Percentiles rank a stretch among this genome's conserved stretches.
Evolutionary conservation across 2,797 vertebrate genomes (phyloP).

Genomic region (Rhinella marina): DNA sequence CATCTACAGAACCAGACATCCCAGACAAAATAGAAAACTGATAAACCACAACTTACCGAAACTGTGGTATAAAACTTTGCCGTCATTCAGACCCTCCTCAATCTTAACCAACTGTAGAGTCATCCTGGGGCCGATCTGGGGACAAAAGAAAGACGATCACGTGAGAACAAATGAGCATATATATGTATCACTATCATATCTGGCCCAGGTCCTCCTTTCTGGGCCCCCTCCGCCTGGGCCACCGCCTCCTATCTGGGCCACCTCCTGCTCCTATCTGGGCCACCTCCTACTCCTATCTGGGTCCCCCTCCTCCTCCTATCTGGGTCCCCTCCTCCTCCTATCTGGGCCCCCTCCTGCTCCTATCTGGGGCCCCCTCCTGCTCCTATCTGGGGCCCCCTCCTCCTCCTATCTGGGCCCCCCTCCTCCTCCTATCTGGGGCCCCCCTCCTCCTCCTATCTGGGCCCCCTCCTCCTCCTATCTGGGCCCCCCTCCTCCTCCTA

Average conservation of each 20-base stretch:
- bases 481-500: too few relatives aligned
- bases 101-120: conserved; percentile 88
- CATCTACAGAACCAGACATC: background rate
- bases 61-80: conserved; percentile 85
- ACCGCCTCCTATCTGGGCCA: too few relatives aligned
- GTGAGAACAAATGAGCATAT: background rate
- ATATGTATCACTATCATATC: background rate
- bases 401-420: too few relatives aligned
- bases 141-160: background rate
- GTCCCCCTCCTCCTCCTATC: too few relatives aligned
- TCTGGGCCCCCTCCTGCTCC: background rate
- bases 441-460: too few relatives aligned
- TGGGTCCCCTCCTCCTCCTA: too few relatives aligned
- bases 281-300: too few relatives aligned
- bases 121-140: conserved; percentile 90
- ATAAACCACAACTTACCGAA: conserved; percentile 74
- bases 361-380: background rate
- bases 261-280: too few relatives aligned
- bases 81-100: conserved; percentile 86
- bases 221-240: background rate
- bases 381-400: too few relatives aligned
- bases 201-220: too few relatives aligned
- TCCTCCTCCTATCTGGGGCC: too few relatives aligned
- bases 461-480: too few relatives aligned
- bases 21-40: background rate